Evolutionary conservation across 64 coral and sea anemone genomes (phyloP), one percentile per base, ranked within the genome.

Genomic region (Acropora tenuis): DNA sequence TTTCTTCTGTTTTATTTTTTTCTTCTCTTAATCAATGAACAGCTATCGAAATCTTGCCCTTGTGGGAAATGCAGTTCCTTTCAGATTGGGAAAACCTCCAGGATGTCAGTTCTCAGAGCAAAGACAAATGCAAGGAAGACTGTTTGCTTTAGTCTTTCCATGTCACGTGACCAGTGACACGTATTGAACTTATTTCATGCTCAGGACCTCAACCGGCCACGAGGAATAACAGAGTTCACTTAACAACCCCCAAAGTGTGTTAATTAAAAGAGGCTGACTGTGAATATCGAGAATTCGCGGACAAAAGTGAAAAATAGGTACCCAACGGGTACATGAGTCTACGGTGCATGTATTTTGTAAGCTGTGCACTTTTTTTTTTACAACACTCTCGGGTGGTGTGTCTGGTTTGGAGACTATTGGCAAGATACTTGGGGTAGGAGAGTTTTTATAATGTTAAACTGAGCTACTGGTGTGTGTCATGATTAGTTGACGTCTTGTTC

Each of bases 11-110:
- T 1, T 3, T 43, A 12, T 41, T 16, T 44, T 65, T 7, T 48
- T 66, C 48, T 43, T 91, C 75, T 57, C 8, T 6, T 57, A 94
- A 79, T 60, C 15, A 87, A 94, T 59, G 92, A 89, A 10, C 79
- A 78, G 53, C 92, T 85, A 12, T 19, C 80, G 48, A 89, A 45
- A 19, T 10, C 5, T 20, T 94, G 92, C 40, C 92, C 92, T 41
- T 89, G 92, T 50, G 79, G 79, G 61, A 88, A 94, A 45, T 94
- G 92, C 50, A 10, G 20, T 75, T 8, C 11, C 13, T 85, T 85
- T 49, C n/a, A n/a, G 82, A 85, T 71, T 65, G 16, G 44, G 43
- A 71, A 8, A 7, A 3, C 65, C 6, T 58, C 6, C 63, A 8
- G 82, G 65, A 84, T n/a, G 59, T 6, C 6, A 85, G 17, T 48